Conservation (phyloP, 2,888 invertebrate species). For the Agapetus fuscipes region DNA sequence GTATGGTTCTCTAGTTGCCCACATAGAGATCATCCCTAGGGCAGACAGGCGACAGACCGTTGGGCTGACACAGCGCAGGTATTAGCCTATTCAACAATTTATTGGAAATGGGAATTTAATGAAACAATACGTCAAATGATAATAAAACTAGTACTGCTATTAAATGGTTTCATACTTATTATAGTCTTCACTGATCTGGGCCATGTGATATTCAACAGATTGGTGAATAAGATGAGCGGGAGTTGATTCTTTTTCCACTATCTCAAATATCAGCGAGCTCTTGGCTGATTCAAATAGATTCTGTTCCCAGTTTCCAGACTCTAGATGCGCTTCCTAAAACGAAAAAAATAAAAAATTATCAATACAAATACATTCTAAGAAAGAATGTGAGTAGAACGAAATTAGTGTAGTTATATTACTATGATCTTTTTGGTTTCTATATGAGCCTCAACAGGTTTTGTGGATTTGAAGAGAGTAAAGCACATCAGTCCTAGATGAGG, state of each 20-base stretch:
- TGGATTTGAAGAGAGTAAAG: slow-evolving; percentile 64
- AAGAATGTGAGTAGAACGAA: neutral
- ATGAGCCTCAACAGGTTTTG: slow-evolving; percentile 71
- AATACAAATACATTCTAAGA: neutral
- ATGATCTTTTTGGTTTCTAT: slow-evolving; percentile 65
- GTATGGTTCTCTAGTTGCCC: too few species aligned
- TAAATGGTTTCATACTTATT: slow-evolving; percentile 45
- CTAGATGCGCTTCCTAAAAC: slow-evolving; percentile 50
- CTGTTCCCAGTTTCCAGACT: slow-evolving; percentile 56
- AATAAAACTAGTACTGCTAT: too few species aligned
- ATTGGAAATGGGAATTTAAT: too few species aligned
- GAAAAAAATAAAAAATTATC: slow-evolving; percentile 1
- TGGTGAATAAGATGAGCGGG: slow-evolving; percentile 62
- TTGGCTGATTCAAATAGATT: slow-evolving; percentile 73
- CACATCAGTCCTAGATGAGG: slow-evolving; percentile 61
- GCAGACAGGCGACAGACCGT: too few species aligned
- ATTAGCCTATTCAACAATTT: too few species aligned
- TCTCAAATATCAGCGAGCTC: slow-evolving; percentile 78
- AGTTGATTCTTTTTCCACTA: slow-evolving; percentile 72
- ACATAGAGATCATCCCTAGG: too few species aligned
- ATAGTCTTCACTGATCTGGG: slow-evolving; percentile 54
- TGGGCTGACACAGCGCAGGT: too few species aligned
- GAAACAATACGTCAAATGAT: too few species aligned
- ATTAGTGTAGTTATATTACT: slow-evolving; percentile 36
- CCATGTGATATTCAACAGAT: slow-evolving; percentile 64